These are phyloP conservation scores for Melanostoma scalare DNA, from an alignment of 2,888 invertebrate species.

Conservation along the genomic window DNA sequence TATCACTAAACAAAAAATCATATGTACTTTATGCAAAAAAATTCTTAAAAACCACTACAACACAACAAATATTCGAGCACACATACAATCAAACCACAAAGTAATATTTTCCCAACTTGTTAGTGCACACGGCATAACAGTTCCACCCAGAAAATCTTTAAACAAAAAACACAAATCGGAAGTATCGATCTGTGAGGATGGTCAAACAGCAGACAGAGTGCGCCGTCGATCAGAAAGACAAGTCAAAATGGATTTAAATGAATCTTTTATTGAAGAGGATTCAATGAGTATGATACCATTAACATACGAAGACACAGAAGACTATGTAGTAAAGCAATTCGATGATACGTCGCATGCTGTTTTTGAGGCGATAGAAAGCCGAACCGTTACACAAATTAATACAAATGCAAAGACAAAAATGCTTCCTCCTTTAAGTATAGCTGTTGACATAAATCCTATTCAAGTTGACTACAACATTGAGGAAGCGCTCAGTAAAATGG, in stretches of 20 bases:
- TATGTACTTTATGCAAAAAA: conserved; percentile 80
- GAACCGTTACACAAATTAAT: neutral
- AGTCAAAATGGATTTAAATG: conserved; percentile 67
- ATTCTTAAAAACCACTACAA: conserved; percentile 81
- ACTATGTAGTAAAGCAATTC: conserved; percentile 2
- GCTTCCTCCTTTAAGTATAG: conserved; percentile 34
- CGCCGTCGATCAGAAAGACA: conserved; percentile 71
- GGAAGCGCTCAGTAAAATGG: conserved; percentile 76
- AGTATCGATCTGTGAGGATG: conserved; percentile 1
- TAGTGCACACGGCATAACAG: conserved; percentile 78
- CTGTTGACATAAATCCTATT: conserved; percentile 73
- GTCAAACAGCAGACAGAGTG: conserved; percentile 68
- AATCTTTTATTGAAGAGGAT: conserved; percentile 46
- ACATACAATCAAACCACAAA: conserved; percentile 80
- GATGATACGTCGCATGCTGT: conserved; percentile 18
- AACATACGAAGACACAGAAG: conserved; percentile 78
- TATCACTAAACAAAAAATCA: conserved; percentile 80
- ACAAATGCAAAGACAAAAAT: conserved; percentile 14
- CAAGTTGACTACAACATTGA: conserved; percentile 67
- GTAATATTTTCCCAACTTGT: conserved; percentile 78
- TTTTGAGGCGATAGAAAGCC: conserved; percentile 1
- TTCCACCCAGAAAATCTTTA: conserved; percentile 78
- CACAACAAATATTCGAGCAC: conserved; percentile 81
- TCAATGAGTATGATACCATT: conserved; percentile 75
- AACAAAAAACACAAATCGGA: conserved; percentile 35